These are phyloP conservation scores for Polia nebulosa DNA, from an alignment of 2,888 invertebrate genomes.

Conservation along the genomic window DNA sequence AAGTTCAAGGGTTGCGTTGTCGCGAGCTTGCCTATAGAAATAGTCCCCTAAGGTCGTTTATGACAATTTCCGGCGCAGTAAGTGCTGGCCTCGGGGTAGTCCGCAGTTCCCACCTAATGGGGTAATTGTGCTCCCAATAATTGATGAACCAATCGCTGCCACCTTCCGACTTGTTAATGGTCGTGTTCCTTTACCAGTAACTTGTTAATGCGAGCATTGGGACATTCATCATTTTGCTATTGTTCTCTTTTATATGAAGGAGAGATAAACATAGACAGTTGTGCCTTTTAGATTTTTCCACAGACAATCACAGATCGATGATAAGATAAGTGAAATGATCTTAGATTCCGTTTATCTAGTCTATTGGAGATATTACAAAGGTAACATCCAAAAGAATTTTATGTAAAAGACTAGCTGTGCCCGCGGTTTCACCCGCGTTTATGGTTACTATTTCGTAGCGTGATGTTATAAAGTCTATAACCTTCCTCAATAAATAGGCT, in stretches of 20 bases:
- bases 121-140: constrained; percentile 82
- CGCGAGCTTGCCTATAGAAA: constrained; percentile 40
- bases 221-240: constrained; percentile 12
- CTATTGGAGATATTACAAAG: constrained; percentile 10
- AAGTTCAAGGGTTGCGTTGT: constrained; percentile 52
- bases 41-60: constrained; percentile 68
- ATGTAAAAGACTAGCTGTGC: constrained; percentile 27
- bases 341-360: constrained; percentile 17
- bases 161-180: constrained; percentile 80
- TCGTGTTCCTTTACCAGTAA: constrained; percentile 57
- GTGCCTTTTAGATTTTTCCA: constrained; percentile 7
- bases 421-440: too few relatives aligned
- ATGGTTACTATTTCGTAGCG: too few relatives aligned
- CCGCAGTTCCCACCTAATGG: constrained; percentile 79
- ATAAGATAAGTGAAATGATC: constrained; percentile 19
- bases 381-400: constrained; percentile 13
- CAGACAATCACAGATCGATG: constrained; percentile 19
- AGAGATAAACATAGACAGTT: neutral
- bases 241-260: constrained; percentile 21
- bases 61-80: constrained; percentile 74
- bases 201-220: constrained; percentile 18
- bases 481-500: too few relatives aligned
- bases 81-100: constrained; percentile 74
- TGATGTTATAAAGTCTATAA: too few relatives aligned
- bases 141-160: constrained; percentile 78